Evolutionary conservation across 2,888 invertebrate species (phyloP), one percentile per base, ranked within the genome.

Genomic region (Congeria kusceri): DNA sequence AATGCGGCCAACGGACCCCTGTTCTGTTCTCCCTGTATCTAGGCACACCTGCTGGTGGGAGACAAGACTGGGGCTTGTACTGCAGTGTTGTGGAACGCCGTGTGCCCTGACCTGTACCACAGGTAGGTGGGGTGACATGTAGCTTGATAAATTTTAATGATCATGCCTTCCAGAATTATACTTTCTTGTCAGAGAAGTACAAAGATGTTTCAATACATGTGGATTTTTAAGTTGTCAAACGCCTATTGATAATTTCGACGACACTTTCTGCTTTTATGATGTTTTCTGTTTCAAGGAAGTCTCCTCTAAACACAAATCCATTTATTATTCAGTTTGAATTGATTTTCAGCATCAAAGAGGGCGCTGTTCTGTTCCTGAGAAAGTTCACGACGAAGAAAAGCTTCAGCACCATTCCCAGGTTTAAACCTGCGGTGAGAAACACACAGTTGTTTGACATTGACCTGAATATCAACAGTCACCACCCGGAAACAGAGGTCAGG

Each of bases 331-430:
- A n/a, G 39, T 3, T 39, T 15, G 15, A 39, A 39, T 39, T 39
- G 9, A 39, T 47, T 67, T 53, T 69, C 75, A 88, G 88, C 28
- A 56, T 88, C 9, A 77, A 80, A 46, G 88, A 88, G 57, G 89
- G 89, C 29, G 76, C 67, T 28, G 66, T 88, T 18, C 49, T 89
- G 32, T 53, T 88, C 25, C 47, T 88, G 65, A 79, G 79, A 58
- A 88, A 84, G 47, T 88, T 87, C 76, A 85, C 75, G 25, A 78
- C 86, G n/a, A 89, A 88, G 77, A 84, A 80, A n/a, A 83, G 84
- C 59, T 86, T 83, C 28, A 75, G 77, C 15, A n/a, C 58, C 0
- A 58, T 70, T 67, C 69, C 77, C 0, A 64, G 78, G 28, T 77
- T 76, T 53, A 75, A 63, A 44, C 68, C 76, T 5, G 67, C 64